Base-by-base conservation (phyloP, 2,113 vertebrate species). In the Glaucidium brasilianum region DNA sequence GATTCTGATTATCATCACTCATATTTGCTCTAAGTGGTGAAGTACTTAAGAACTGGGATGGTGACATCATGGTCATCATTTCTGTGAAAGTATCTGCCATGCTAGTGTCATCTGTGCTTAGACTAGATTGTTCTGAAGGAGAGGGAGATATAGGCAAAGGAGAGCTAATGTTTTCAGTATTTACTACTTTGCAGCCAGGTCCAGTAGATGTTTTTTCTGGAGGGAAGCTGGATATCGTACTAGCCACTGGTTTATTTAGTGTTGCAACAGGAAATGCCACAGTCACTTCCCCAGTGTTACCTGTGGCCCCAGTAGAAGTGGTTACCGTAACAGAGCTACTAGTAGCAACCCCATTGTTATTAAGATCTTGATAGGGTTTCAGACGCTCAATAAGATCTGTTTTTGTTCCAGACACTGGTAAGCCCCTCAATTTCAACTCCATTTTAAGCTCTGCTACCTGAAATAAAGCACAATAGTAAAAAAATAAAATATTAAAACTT, bases 401-500 rank as follows among this genome's bases (percentile, higher is more conserved):
- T 97, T 99, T 99, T 71, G 99, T 99, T 96, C 99, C 99, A 3
- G 99, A 99, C 67, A 99, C 99, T 1, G 99, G 99, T 49, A 99
- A 98, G 43, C 99, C 98, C 66, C 99, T 98, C 53, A 99, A 95
- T 96, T 99, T 99, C 56, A 99, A 98, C 96, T 99, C 99, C 97
- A 99, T 98, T 97, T 99, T 99, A 64, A 99, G 98, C 96, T 99
- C 99, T 3, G 99, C 99, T 79, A 99, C 99, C 99, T 99, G 67
- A 81, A 94, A 92, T 80, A 66, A 86, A 90, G 30, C 29, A 83
- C 4, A 5, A 39, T 15, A 93, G 45, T 77, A 64, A 92, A 75
- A 75, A 59, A n/a, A 16, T 3, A 12, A 55, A 35, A 50, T 5
- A 47, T 10, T n/a, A 64, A 34, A 47, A 63, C 3, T 45, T 79